Evolutionary conservation across 2,113 vertebrate species (phyloP), one percentile per base, ranked within the genome.

Genomic region (Nothoprocta perdicaria): DNA sequence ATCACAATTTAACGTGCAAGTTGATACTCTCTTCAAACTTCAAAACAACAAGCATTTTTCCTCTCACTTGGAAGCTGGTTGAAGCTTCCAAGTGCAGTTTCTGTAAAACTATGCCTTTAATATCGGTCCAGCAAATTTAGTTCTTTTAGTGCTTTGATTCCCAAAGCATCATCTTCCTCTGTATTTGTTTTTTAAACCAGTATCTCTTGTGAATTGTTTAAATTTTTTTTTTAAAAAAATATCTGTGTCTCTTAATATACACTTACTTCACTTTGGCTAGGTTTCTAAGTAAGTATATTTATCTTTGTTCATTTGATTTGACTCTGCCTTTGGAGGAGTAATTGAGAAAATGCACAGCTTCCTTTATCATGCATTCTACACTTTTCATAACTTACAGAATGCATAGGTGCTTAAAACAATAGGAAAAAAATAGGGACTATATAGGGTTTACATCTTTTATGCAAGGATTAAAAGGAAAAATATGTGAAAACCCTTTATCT

Each of bases 41-140:
- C 24, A 14, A 11, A 57, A 29, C 0, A 0, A 63, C 43, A 18
- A 2, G 0, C 3, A 4, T 27, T 33, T 38, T n/a, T 33, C 21
- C 55, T 40, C 33, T 38, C 53, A 31, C 10, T n/a, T n/a, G n/a
- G n/a, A n/a, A n/a, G n/a, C n/a, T 57, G 53, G 31, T 7, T 31
- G 15, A 8, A 57, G 53, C 46, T 24, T 71, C 38, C 33, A 71
- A 52, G 33, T 12, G 9, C n/a, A 69, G 53, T 57, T 29, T 16
- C 29, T 57, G 53, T 57, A 31, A 7, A 57, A 57, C 29, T 31
- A 57, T 57, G 15, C 53, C 53, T 57, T 31, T 33, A 71, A 35
- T 19, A 24, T 12, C 24, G n/a, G n/a, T 38, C 35, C 46, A 38
- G 33, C n/a, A 71, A 52, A 26, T 27, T 27, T 52, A 38, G 14